Conservation (phyloP, 30 jellyfish, hydroid and myxozoan genomes). For the Nemopilema nomurai region DNA sequence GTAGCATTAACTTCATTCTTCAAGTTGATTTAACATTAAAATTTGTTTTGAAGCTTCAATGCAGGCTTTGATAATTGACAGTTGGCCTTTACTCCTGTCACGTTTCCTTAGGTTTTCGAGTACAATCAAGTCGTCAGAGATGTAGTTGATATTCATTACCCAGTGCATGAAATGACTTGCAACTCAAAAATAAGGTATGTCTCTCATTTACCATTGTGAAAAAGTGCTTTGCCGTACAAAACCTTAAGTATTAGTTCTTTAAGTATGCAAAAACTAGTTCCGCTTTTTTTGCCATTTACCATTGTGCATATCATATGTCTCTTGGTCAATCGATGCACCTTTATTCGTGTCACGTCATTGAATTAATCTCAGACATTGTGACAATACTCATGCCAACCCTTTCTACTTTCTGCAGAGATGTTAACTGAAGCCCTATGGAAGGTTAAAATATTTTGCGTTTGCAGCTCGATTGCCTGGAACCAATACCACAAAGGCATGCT, state of each 20-base stretch:
- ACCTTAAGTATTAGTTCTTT: too few relatives aligned
- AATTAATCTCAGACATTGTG: too few relatives aligned
- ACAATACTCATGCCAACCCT: too few relatives aligned
- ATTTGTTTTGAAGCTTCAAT: slow-evolving; percentile 4
- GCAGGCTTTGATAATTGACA: too few relatives aligned
- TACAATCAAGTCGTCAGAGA: slow-evolving; percentile 94
- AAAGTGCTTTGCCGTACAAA: too few relatives aligned
- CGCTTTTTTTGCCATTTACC: too few relatives aligned
- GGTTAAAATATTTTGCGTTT: neutral
- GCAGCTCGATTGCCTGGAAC: slow-evolving; percentile 95
- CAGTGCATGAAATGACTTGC: slow-evolving; percentile 99
- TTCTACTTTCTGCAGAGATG: neutral
- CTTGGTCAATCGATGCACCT: too few relatives aligned
- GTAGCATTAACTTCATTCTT: too few relatives aligned
- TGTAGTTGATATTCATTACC: slow-evolving; percentile 98
- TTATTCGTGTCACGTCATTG: too few relatives aligned
- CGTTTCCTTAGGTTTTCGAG: slow-evolving; percentile 80
- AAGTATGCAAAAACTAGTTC: too few relatives aligned
- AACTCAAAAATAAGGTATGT: slow-evolving; percentile 90
- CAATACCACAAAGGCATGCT: slow-evolving; percentile 98
- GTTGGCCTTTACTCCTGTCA: neutral
- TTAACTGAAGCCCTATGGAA: neutral
- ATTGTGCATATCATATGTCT: too few relatives aligned
- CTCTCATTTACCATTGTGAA: too few relatives aligned
- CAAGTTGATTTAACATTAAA: neutral